Percentiles rank a stretch among this genome's conserved stretches.
Evolutionary conservation across 2,888 invertebrate genomes (phyloP).

Genomic region (Alsophila aescularia): DNA sequence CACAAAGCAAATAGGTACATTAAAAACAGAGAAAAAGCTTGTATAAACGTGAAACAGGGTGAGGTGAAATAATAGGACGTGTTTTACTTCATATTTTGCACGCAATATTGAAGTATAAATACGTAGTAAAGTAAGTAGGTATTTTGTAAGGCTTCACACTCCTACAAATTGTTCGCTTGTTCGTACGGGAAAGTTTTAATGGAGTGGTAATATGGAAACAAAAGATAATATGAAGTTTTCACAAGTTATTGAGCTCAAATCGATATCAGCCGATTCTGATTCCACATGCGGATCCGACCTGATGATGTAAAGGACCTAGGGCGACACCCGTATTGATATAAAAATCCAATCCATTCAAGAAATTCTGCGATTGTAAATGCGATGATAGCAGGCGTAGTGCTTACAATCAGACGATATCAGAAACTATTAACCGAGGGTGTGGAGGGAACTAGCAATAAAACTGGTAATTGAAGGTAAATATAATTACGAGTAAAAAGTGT

Average conservation of each 20-base stretch:
- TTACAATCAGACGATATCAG: too few relatives aligned
- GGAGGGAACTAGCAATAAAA: too few relatives aligned
- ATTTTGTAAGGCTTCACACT: conserved; percentile 5
- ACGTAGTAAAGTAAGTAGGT: not conserved
- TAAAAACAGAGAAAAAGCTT: conserved; percentile 11
- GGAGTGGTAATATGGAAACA: not conserved
- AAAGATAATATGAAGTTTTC: not conserved
- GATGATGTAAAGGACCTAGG: too few relatives aligned
- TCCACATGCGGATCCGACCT: too few relatives aligned
- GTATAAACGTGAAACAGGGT: conserved; percentile 8
- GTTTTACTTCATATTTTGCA: conserved; percentile 3
- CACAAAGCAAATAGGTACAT: not conserved
- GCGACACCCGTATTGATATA: too few relatives aligned
- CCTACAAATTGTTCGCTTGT: not conserved
- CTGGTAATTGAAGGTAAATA: too few relatives aligned
- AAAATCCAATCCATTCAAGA: too few relatives aligned
- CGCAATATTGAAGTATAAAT: conserved; percentile 7
- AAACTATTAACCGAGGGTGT: too few relatives aligned
- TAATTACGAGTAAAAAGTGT: too few relatives aligned
- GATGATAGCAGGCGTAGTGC: too few relatives aligned
- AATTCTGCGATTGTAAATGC: too few relatives aligned
- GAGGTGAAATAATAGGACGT: conserved; percentile 20
- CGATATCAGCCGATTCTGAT: too few relatives aligned
- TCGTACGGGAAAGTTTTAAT: not conserved
- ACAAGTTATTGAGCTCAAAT: not conserved